Evolutionary conservation across 2,797 vertebrate genomes (phyloP).

Genomic region (Tragelaphus oryx): DNA sequence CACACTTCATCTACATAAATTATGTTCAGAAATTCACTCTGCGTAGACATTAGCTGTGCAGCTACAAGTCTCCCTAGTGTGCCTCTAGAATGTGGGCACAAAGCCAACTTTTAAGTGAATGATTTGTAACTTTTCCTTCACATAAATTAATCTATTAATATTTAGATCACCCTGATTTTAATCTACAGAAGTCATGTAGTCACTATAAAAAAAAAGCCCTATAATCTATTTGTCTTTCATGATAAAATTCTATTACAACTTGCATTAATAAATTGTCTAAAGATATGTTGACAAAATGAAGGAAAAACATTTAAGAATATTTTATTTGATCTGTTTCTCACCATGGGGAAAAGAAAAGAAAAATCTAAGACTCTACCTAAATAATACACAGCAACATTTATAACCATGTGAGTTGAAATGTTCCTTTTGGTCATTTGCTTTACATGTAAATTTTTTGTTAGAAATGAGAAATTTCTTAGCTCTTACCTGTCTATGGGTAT

Average conservation of each 20-base stretch:
- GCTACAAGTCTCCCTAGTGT: constrained; percentile 78
- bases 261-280: constrained; percentile 66
- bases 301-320: constrained; percentile 48
- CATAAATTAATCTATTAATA: constrained; percentile 80
- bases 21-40: constrained; percentile 84
- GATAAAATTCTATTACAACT: constrained; percentile 57
- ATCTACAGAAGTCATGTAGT: constrained; percentile 69
- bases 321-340: constrained; percentile 55
- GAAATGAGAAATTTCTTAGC: not conserved
- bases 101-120: constrained; percentile 83
- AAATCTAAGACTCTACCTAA: not conserved
- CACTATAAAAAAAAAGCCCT: constrained; percentile 69
- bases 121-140: constrained; percentile 83
- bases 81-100: constrained; percentile 79
- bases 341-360: not conserved
- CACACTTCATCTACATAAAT: constrained; percentile 92
- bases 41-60: constrained; percentile 76
- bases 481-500: constrained; percentile 3
- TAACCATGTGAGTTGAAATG: not conserved
- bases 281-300: constrained; percentile 21
- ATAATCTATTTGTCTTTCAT: constrained; percentile 76
- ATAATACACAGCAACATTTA: constrained; percentile 63
- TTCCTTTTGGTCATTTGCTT: constrained; percentile 17
- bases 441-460: not conserved
- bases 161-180: constrained; percentile 74